phyloP scores from a whole-genome alignment of 92 coral and sea anemone genomes.

The Muricea muricata region DNA sequence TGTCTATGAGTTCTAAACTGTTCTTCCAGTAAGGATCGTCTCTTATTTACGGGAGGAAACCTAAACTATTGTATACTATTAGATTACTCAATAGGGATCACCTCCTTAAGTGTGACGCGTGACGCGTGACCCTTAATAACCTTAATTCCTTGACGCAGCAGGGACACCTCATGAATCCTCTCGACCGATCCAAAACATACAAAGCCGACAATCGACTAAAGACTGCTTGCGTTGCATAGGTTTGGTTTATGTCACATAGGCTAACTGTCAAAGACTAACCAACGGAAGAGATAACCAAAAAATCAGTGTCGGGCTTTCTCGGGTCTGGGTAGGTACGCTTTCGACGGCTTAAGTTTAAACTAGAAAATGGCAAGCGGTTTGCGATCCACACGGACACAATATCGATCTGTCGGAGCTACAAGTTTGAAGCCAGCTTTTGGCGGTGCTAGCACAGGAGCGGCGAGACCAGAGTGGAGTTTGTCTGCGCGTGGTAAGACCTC shows the following conservation, averaged over 20 bases:
- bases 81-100: no score
- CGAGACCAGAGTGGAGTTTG: constrained; percentile 18
- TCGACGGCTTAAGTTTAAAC: background rate
- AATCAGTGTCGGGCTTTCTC: background rate
- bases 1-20: no score
- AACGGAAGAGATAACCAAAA: background rate
- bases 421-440: constrained; percentile 30
- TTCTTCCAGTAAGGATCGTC: no score
- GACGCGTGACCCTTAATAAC: background rate
- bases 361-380: constrained; percentile 21
- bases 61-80: no score
- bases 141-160: background rate
- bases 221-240: no score
- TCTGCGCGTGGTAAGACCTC: background rate
- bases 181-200: background rate
- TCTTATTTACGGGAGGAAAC: no score
- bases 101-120: no score
- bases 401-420: constrained; percentile 15
- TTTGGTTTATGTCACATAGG: background rate
- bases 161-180: background rate
- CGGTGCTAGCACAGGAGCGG: background rate
- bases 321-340: background rate
- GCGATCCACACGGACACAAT: background rate
- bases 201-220: background rate
- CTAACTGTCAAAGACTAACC: background rate